phyloP scores from a whole-genome alignment of 2,888 invertebrate species.

The Leptopterna dolabrata region DNA sequence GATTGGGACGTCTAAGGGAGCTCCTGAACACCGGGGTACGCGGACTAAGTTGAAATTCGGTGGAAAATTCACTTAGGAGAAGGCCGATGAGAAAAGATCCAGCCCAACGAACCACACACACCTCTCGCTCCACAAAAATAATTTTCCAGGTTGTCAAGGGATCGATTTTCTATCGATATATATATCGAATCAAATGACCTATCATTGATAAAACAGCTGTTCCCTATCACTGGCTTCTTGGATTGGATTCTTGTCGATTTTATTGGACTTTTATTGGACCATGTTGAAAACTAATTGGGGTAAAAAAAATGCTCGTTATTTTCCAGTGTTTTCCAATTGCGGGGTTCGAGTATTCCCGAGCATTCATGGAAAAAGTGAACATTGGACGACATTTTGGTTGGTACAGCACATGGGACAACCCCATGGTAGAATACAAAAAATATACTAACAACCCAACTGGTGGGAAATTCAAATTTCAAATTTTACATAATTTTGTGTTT shows the following conservation, averaged over 20 bases:
- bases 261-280: too few relatives aligned
- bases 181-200: not conserved
- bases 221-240: not conserved
- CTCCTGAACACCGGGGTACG: not conserved
- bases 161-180: slow-evolving; percentile 10
- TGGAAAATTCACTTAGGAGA: not conserved
- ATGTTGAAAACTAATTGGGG: too few relatives aligned
- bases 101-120: not conserved
- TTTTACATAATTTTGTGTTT: too few relatives aligned
- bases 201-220: slow-evolving; percentile 17
- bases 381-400: too few relatives aligned
- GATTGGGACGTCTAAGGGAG: not conserved
- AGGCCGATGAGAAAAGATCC: not conserved
- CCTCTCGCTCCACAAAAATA: not conserved
- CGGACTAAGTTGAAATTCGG: not conserved
- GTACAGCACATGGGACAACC: too few relatives aligned
- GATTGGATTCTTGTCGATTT: not conserved
- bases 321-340: too few relatives aligned
- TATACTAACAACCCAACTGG: too few relatives aligned
- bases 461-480: too few relatives aligned
- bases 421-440: too few relatives aligned
- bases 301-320: too few relatives aligned
- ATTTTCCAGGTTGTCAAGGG: not conserved
- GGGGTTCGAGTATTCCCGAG: too few relatives aligned
- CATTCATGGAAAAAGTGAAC: too few relatives aligned